Evolutionary conservation across 2,888 invertebrate species (phyloP).

Genomic region (Drosophila putrida): DNA sequence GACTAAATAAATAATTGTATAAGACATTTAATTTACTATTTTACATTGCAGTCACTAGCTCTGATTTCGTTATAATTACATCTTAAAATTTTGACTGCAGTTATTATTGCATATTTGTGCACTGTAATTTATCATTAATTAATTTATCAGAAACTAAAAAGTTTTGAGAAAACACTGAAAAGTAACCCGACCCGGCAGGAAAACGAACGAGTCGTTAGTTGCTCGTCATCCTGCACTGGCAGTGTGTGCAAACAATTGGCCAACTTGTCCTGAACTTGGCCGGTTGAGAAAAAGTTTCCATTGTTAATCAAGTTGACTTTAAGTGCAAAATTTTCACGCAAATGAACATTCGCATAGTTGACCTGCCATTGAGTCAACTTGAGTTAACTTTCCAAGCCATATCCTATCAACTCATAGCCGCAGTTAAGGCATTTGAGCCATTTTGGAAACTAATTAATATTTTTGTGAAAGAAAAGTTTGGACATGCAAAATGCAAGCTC

Average conservation of each 20-base stretch:
- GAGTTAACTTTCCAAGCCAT: neutral
- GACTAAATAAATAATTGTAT: no score
- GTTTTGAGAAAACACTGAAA: constrained; percentile 44
- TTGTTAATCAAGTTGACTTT: constrained; percentile 69
- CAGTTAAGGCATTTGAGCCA: constrained; percentile 19
- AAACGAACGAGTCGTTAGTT: constrained; percentile 8
- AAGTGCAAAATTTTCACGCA: constrained; percentile 54
- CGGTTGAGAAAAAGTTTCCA: constrained; percentile 55
- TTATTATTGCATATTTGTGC: constrained; percentile 11
- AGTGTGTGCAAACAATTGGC: constrained; percentile 56
- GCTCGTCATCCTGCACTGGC: constrained; percentile 10
- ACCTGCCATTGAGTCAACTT: constrained; percentile 23
- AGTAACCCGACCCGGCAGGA: constrained; percentile 31
- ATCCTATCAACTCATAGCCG: neutral
- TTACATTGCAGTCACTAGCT: no score
- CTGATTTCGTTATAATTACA: neutral
- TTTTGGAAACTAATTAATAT: constrained; percentile 62
- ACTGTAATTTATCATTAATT: constrained; percentile 57
- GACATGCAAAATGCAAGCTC: constrained; percentile 26
- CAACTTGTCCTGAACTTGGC: constrained; percentile 57
- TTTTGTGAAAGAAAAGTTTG: constrained; percentile 27
- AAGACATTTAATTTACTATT: no score
- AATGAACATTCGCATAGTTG: constrained; percentile 59
- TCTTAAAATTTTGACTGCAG: neutral
- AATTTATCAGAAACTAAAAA: constrained; percentile 53